Percentiles rank a stretch among this genome's conserved stretches.
phyloP scores from a whole-genome alignment of 2,888 invertebrate species.

The Volucella zonaria region DNA sequence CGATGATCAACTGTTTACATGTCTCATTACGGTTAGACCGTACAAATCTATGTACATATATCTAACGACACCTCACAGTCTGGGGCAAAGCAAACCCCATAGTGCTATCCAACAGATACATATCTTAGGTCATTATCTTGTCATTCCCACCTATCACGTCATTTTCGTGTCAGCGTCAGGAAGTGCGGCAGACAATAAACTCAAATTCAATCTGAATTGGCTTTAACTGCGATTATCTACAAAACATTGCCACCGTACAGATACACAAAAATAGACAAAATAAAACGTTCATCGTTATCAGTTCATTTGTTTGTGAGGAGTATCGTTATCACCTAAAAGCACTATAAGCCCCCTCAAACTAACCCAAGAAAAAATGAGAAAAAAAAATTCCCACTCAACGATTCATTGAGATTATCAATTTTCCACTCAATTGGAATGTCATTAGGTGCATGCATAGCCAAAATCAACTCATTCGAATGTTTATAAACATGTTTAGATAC shows the following conservation, averaged over 20 bases:
- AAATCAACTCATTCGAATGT: neutral
- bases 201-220: constrained; percentile 25
- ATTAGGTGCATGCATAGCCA: neutral
- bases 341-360: constrained; percentile 7
- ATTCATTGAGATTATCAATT: neutral
- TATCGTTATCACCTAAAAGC: constrained; percentile 5
- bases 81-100: neutral
- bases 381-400: constrained; percentile 34
- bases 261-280: neutral
- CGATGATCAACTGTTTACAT: constrained; percentile 1
- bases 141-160: neutral
- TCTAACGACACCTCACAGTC: neutral
- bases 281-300: constrained; percentile 40
- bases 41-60: neutral
- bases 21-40: neutral
- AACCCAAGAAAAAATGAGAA: neutral
- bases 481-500: constrained; percentile 42
- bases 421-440: constrained; percentile 10
- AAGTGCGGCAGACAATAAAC: constrained; percentile 18
- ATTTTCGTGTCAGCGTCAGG: neutral
- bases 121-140: constrained; percentile 10
- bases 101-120: constrained; percentile 28
- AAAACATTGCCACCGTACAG: neutral
- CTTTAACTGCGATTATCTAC: constrained; percentile 24
- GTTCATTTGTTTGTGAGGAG: constrained; percentile 25